Base-by-base conservation (phyloP, 1,140 invertebrate species). In the Macrobrachium rosenbergii region DNA sequence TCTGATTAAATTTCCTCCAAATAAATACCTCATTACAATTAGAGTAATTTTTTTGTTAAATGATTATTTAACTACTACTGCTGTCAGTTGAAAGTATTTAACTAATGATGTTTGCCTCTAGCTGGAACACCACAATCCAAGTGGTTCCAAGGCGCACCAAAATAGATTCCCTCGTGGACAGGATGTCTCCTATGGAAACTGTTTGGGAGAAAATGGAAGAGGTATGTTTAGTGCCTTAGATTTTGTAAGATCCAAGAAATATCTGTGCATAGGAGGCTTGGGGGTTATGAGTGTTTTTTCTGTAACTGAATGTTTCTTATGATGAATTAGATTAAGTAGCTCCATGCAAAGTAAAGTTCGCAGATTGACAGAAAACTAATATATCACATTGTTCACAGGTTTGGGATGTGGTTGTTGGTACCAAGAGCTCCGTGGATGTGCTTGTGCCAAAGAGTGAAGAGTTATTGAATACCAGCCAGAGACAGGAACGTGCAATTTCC, bases 191-290 rank as follows among this genome's bases (percentile, higher is more conserved):
- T 28, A 85, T 89, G 79, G 83, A 88, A 77, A 88, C 83, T 0
- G 96, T 97, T 0, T 96, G 95, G 0, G 95, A 96, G 91, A 97
- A 97, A 92, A 97, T 97, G 95, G 96, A 97, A 89, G 95, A 97
- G 92, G 85, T 87, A 19, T 75, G 85, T 87, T 5, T 17, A 52
- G 6, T 10, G 12, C 8, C 45, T 10, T 8, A 52, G 2, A 10
- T 52, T 52, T 52, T 5, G 0, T 52, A 52, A 52, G 7, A 52
- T 52, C 12, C 8, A 8, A 52, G 52, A 52, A 10, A 52, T 52
- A 52, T 37, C 6, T 75, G 23, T 75, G 72, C 28, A 2, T 19
- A 8, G 5, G 72, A 28, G 10, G 11, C 72, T 37, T 21, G 14
- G 19, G 21, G 37, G 11, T 21, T 75, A 37, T n/a, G 7, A 75